phyloP scores from a whole-genome alignment of 2,888 invertebrate genomes.

The Andricus quercusramuli region DNA sequence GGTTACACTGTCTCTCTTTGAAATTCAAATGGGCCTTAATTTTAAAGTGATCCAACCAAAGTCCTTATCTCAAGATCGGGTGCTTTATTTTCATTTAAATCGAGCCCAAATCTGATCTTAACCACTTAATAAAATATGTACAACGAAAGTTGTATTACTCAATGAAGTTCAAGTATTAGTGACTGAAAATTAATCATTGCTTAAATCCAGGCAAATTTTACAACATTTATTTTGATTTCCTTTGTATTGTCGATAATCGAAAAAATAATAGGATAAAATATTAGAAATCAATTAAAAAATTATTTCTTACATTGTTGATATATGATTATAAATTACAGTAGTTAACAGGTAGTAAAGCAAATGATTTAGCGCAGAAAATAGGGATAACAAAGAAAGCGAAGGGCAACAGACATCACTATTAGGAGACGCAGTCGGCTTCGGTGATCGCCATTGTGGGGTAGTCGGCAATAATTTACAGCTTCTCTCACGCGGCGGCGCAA shows the following conservation, averaged over 20 bases:
- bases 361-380: neutral
- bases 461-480: slow-evolving; percentile 61
- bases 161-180: too few relatives aligned
- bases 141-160: neutral
- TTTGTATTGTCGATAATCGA: too few relatives aligned
- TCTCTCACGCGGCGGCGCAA: slow-evolving; percentile 45
- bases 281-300: too few relatives aligned
- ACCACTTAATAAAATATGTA: neutral
- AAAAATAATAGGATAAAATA: too few relatives aligned
- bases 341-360: too few relatives aligned
- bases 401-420: slow-evolving; percentile 10
- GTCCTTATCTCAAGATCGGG: slow-evolving; percentile 1
- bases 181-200: too few relatives aligned
- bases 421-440: slow-evolving; percentile 3
- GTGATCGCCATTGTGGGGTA: slow-evolving; percentile 24
- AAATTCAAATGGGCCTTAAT: slow-evolving; percentile 36
- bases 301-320: too few relatives aligned
- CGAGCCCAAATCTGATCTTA: neutral
- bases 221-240: too few relatives aligned
- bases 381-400: neutral
- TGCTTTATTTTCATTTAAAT: slow-evolving; percentile 19
- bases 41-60: slow-evolving; percentile 29
- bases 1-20: slow-evolving; percentile 38
- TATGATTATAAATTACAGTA: too few relatives aligned
- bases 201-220: too few relatives aligned